phyloP scores from a whole-genome alignment of 2,888 invertebrate genomes.

The Athalia rosae region DNA sequence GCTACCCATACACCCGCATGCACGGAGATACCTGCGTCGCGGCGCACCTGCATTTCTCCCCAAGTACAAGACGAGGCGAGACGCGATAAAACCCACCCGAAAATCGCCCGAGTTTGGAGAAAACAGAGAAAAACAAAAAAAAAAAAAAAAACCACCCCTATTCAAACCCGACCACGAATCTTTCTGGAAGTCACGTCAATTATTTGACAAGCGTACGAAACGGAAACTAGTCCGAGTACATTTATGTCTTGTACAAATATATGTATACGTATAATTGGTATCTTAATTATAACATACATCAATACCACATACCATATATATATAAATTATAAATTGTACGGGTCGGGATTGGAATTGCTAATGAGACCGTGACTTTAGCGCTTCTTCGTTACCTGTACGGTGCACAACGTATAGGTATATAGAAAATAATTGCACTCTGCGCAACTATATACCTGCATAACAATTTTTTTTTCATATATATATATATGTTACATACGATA shows the following conservation, averaged over 20 bases:
- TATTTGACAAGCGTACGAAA: background rate
- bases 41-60: too few relatives aligned
- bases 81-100: background rate
- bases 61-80: background rate
- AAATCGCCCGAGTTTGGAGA: background rate
- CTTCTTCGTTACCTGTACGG: background rate
- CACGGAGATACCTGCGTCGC: too few relatives aligned
- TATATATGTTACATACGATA: too few relatives aligned
- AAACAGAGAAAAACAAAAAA: too few relatives aligned
- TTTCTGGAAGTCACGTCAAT: background rate
- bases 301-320: background rate
- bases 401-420: background rate
- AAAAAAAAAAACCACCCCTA: background rate
- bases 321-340: background rate
- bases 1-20: background rate
- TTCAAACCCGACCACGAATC: background rate
- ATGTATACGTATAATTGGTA: background rate
- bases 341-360: conserved; percentile 17
- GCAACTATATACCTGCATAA: too few relatives aligned
- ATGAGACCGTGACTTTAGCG: conserved; percentile 23
- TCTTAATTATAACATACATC: too few relatives aligned
- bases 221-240: too few relatives aligned
- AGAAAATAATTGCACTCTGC: conserved; percentile 21
- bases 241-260: background rate
- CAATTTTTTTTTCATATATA: too few relatives aligned